Evolutionary conservation across 1,140 invertebrate genomes (phyloP).

Genomic region (Hycleus cichorii): DNA sequence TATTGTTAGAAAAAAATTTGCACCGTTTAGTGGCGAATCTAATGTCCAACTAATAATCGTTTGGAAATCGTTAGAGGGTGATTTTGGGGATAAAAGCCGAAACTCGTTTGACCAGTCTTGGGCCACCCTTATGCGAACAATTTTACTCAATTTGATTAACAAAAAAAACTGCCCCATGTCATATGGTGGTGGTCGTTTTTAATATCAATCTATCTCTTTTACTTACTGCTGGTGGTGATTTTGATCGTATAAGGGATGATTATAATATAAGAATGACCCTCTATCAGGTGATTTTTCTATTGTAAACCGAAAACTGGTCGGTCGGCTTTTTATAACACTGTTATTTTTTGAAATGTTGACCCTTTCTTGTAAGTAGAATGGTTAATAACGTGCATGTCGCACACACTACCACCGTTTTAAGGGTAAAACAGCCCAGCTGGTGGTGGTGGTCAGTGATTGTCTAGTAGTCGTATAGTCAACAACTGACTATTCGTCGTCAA

Average conservation of each 20-base stretch:
- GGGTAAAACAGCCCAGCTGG: conserved; percentile 3
- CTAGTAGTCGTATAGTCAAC: conserved; percentile 6
- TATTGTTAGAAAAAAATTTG: neutral
- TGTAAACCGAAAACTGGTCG: no score
- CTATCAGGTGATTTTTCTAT: no score
- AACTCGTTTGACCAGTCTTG: conserved; percentile 34
- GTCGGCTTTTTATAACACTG: no score
- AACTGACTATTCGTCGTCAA: neutral
- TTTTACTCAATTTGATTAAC: no score
- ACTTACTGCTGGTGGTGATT: conserved; percentile 11
- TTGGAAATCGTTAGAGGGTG: no score
- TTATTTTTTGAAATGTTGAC: conserved; percentile 16
- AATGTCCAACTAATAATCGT: no score
- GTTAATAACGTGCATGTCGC: neutral
- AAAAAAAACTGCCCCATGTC: no score
- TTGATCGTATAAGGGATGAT: neutral
- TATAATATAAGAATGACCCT: neutral
- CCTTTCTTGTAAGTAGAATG: conserved; percentile 26
- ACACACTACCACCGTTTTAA: no score
- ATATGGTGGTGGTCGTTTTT: no score
- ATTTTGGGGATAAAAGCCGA: conserved; percentile 12
- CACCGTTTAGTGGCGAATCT: no score
- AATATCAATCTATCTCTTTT: neutral
- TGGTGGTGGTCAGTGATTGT: conserved; percentile 7
- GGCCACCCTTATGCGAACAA: conserved; percentile 7